Percentiles rank a stretch among this genome's conserved stretches.
phyloP scores from a whole-genome alignment of 2,113 vertebrate species.

The Dasypus novemcinctus region DNA sequence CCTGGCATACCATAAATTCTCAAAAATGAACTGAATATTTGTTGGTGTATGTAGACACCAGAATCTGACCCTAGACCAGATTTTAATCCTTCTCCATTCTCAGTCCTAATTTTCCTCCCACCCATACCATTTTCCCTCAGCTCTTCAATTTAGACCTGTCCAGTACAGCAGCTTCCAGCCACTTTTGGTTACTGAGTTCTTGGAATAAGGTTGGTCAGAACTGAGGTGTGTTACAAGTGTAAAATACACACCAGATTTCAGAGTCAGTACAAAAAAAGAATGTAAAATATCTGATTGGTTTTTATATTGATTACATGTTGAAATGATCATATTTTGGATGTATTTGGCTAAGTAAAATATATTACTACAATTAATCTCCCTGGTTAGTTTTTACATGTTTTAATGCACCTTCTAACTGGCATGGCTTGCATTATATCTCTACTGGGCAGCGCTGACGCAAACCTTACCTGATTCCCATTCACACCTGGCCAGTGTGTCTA shows the following conservation, averaged over 20 bases:
- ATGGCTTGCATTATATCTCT: neutral
- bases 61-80: neutral
- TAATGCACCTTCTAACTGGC: neutral
- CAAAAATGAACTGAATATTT: neutral
- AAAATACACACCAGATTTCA: neutral
- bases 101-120: neutral
- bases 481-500: neutral
- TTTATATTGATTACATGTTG: neutral
- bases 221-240: neutral
- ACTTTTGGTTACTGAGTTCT: neutral
- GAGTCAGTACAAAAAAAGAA: neutral
- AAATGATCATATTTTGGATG: slow-evolving; percentile 4
- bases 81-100: neutral
- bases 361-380: slow-evolving; percentile 14
- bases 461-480: neutral
- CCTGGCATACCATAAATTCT: neutral
- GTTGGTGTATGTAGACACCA: neutral
- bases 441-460: neutral
- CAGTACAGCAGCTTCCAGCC: neutral
- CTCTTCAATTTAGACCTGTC: neutral
- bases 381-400: neutral
- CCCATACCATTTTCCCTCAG: neutral
- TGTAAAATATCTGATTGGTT: neutral
- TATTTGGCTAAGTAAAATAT: neutral
- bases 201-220: neutral